Base-by-base conservation (phyloP, 2,888 invertebrate species). In the Caenorhabditis sp. region DNA sequence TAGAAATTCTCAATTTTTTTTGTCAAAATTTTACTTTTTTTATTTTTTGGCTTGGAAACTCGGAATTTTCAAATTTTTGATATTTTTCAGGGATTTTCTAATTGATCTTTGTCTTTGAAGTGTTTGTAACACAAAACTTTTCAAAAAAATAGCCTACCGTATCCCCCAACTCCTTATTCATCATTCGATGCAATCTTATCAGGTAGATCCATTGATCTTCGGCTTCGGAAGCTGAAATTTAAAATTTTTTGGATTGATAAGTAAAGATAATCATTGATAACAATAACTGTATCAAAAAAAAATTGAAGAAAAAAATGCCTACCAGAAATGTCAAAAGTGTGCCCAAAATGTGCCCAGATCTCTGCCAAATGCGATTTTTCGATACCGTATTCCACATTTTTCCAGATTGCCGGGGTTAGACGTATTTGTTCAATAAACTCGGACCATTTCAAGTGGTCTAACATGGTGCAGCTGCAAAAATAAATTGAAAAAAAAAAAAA, bases 281-380 rank as follows among this genome's bases (percentile, higher is more conserved):
- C n/a, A n/a, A n/a, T n/a, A n/a, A n/a, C n/a, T n/a, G n/a, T n/a
- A n/a, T n/a, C n/a, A n/a, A n/a, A n/a, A n/a, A n/a, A n/a, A n/a
- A n/a, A n/a, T 26, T n/a, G 1, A 13, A 47, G 47, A 15, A 24
- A n/a, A 32, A 6, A 6, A 32, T 4, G 9, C 47, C 47, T 0
- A 79, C 78, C 32, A 44, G 78, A 51, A 65, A 70, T 58, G 15
- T 71, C 71, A 22, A 79, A 79, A 61, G 79, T 72, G 56, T 79
- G 79, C 4, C 79, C 79, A 20, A 79, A 65, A 62, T 79, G 79
- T 11, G 50, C 40, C 79, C 79, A 79, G 53, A 79, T 79, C 50
- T 79, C 79, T 15, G 32, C 55, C 68, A 80, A 47, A 37, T 77
- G 77, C 22, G 11, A 22, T 18, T 50, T 50, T 9, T 55, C 56